phyloP scores from a whole-genome alignment of 53 echinoderm and acorn worm species.

The Echinarachnius parma region DNA sequence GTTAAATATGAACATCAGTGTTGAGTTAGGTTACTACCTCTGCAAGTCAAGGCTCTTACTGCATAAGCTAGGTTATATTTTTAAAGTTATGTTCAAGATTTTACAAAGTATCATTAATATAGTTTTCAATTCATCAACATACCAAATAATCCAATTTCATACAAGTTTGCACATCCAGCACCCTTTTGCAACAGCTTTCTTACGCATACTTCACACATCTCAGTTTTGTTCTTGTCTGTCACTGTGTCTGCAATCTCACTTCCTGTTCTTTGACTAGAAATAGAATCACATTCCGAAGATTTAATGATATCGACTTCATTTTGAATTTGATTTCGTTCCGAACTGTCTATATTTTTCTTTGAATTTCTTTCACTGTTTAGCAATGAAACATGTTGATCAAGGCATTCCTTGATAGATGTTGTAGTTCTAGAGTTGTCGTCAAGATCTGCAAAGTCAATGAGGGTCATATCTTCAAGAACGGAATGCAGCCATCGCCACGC shows the following conservation, averaged over 20 bases:
- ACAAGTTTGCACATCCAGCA: constrained; percentile 11
- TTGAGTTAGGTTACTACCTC: too few species aligned
- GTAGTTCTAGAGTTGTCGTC: background rate
- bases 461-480: constrained; percentile 8
- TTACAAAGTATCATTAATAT: too few species aligned
- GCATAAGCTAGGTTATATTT: too few species aligned
- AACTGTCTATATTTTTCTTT: too few species aligned
- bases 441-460: background rate
- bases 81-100: too few species aligned
- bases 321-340: too few species aligned
- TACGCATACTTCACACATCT: constrained; percentile 10
- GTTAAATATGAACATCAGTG: too few species aligned
- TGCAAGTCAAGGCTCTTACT: too few species aligned
- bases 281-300: too few species aligned
- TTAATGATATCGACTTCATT: background rate
- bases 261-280: too few species aligned
- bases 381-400: background rate
- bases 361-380: too few species aligned
- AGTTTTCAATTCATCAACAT: too few species aligned
- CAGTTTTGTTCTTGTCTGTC: background rate
- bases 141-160: constrained; percentile 74
- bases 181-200: constrained; percentile 61
- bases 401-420: background rate
- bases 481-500: background rate
- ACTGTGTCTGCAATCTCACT: background rate